Base-by-base conservation (phyloP, 2,113 vertebrate genomes). In the Corythornis vintsioides region DNA sequence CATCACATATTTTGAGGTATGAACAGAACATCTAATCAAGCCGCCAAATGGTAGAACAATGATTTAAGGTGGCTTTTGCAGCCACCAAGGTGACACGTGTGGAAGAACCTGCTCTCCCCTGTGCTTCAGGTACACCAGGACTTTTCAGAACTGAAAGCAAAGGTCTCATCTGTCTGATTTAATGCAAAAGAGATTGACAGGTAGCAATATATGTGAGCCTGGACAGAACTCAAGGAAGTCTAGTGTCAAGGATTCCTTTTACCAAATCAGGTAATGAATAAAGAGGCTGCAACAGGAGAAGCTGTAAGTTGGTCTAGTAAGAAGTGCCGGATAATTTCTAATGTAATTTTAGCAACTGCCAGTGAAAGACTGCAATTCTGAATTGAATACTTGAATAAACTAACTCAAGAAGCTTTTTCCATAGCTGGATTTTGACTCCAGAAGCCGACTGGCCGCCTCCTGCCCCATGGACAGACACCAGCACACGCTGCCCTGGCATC, bases 11-110 rank as follows among this genome's bases (percentile, higher is more conserved):
- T 92, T 84, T 42, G 74, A 96, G 77, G 86, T 84, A 88, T 4
- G 38, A 77, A 75, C 8, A n/a, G 90, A 90, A 95, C 86, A 75
- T 72, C 93, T 95, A 89, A 95, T 95, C 89, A 92, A 86, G 88
- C 40, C 47, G 52, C 38, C 1, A 0, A 86, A 86, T 24, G 65
- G 71, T 7, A 70, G 71, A 81, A 71, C 0, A 1, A 52, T 52
- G 42, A 89, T 79, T 91, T 86, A 63, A 83, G 0, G 0, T 63
- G 56, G 50, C 55, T 89, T 88, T 91, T 55, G 59, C 66, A 91
- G 57, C 29, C 85, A 93, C 65, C 4, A 8, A 75, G 42, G 67
- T 88, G 77, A 64, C 61, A 50, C 7, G 11, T 3, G 31, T 17
- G 71, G 75, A 90, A 88, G 74, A 90, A 83, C 56, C 33, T 4